Percentiles rank a stretch among this genome's conserved stretches.
phyloP scores from a whole-genome alignment of 2,797 vertebrate genomes.

The Myripristis murdjan region DNA sequence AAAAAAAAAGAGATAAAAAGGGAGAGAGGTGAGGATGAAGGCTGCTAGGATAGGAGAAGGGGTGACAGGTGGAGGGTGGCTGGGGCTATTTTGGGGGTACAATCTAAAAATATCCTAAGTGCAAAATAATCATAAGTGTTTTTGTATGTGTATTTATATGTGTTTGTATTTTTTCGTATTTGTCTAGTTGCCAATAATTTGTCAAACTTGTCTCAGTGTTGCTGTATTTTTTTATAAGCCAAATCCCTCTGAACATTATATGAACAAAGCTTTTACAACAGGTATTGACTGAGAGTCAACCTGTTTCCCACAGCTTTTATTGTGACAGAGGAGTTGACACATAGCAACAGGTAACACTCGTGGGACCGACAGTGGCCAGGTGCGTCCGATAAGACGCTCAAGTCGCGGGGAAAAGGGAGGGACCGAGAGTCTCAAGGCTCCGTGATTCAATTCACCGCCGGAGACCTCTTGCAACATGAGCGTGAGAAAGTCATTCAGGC shows the following conservation, averaged over 20 bases:
- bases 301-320: conserved; percentile 64
- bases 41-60: neutral
- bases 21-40: conserved; percentile 33
- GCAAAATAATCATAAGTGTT: conserved; percentile 21
- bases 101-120: conserved; percentile 2
- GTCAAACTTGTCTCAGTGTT: too few relatives aligned
- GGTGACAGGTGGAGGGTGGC: conserved; percentile 6
- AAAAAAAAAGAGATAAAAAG: conserved; percentile 52
- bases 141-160: too few relatives aligned
- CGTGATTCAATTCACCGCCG: conserved; percentile 83
- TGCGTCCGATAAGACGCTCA: conserved; percentile 86
- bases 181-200: too few relatives aligned
- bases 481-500: conserved; percentile 95
- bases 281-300: conserved; percentile 36
- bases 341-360: conserved; percentile 88
- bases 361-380: conserved; percentile 88
- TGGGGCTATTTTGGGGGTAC: neutral
- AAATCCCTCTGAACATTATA: conserved; percentile 34
- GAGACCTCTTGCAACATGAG: conserved; percentile 89
- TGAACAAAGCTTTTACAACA: conserved; percentile 57
- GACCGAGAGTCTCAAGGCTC: conserved; percentile 72
- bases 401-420: conserved; percentile 59
- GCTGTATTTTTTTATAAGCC: conserved; percentile 41
- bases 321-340: conserved; percentile 67
- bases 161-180: too few relatives aligned